A percentile compares a stretch with the other conserved stretches of the same genome.
These are phyloP conservation scores for Drepanosiphum platanoidis DNA, from an alignment of 2,888 invertebrate genomes.

Conservation along the genomic window DNA sequence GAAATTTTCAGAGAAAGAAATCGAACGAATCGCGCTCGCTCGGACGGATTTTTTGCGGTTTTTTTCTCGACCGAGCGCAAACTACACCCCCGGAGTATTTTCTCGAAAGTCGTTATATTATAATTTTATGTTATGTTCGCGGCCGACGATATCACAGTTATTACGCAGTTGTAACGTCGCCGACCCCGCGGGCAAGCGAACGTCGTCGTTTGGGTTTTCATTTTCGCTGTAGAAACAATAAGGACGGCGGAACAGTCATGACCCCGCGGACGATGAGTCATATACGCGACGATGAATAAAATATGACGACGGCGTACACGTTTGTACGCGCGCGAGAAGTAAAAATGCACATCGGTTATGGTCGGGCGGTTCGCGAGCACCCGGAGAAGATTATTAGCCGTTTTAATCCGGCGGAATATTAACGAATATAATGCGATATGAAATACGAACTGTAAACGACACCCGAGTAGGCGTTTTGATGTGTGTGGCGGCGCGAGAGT, in stretches of 20 bases:
- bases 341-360: not conserved
- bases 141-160: too few relatives aligned
- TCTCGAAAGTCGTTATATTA: too few relatives aligned
- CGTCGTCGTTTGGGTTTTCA: too few relatives aligned
- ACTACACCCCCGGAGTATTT: too few relatives aligned
- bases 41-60: too few relatives aligned
- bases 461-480: not conserved
- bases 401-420: conserved; percentile 39
- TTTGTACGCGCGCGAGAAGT: not conserved
- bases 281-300: not conserved
- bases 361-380: not conserved
- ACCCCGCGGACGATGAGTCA: conserved; percentile 24
- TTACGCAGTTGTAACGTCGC: too few relatives aligned
- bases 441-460: conserved; percentile 36
- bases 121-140: too few relatives aligned
- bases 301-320: conserved; percentile 1
- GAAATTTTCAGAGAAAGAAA: too few relatives aligned
- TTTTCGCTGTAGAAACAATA: too few relatives aligned
- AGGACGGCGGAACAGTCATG: not conserved
- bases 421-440: not conserved
- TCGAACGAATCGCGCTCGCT: too few relatives aligned
- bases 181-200: too few relatives aligned
- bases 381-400: conserved; percentile 27
- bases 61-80: too few relatives aligned
- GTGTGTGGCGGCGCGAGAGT: not conserved